Conservation (phyloP, 2,888 invertebrate genomes). For the Troides helena region DNA sequence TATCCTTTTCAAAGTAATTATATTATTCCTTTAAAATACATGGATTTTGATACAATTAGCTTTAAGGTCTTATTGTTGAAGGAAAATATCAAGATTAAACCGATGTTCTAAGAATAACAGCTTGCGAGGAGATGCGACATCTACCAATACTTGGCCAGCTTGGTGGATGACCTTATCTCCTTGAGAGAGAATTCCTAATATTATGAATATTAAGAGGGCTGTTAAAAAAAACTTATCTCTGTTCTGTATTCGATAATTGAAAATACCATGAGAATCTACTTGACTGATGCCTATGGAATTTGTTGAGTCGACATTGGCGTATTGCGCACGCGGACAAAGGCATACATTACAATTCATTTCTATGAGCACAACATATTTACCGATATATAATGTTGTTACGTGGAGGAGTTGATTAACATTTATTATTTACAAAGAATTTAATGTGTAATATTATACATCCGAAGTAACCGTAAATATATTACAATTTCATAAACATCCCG, state of each 20-base stretch:
- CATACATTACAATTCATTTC: constrained; percentile 18
- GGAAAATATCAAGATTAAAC: too few species aligned
- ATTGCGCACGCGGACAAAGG: constrained; percentile 32
- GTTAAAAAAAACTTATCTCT: too few species aligned
- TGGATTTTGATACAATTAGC: neutral
- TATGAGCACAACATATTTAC: constrained; percentile 24
- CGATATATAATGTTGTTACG: neutral
- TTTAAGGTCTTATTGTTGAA: neutral
- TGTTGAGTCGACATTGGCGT: constrained; percentile 40
- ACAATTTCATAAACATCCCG: constrained; percentile 31
- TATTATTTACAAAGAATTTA: constrained; percentile 22
- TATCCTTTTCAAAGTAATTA: neutral
- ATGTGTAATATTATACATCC: constrained; percentile 17
- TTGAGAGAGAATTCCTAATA: too few species aligned
- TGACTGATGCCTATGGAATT: constrained; percentile 41
- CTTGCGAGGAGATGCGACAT: too few species aligned
- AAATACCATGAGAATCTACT: constrained; percentile 41
- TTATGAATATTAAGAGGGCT: neutral
- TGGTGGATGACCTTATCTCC: too few species aligned
- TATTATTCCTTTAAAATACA: neutral
- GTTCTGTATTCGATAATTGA: neutral
- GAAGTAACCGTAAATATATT: constrained; percentile 31
- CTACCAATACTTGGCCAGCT: too few species aligned
- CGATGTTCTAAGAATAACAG: too few species aligned
- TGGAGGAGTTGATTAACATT: constrained; percentile 11